Base-by-base conservation (phyloP, 2,888 invertebrate genomes). In the Leptopilina drosophilae region DNA sequence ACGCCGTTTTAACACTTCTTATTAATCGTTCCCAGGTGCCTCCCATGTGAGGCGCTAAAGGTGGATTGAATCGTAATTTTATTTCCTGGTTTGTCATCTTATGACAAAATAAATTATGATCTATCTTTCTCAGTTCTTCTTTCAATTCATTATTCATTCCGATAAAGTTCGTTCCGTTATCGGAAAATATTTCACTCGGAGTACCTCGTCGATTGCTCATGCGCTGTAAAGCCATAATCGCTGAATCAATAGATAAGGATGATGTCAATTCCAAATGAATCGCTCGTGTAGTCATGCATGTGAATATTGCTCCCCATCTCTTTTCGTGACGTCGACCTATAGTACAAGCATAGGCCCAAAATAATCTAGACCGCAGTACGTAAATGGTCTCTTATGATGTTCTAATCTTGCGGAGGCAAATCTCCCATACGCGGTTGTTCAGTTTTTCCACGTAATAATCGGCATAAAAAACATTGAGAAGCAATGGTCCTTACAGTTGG, bases 11-110 rank as follows among this genome's bases (percentile, higher is more conserved):
- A 0, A 81, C 79, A 11, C 69, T 62, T 0, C 84, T 66, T 9
- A 87, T 80, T 15, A 86, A 65, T 4, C 85, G 78, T 69, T 85
- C 85, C 86, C 85, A 87, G 20, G 85, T 85, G 7, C 64, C 64
- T 4, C 66, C 84, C 66, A 81, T 83, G 67, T 84, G 84, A 75
- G 85, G 85, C 11, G 82, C 64, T 1, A 79, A 81, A 15, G 84
- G 86, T 8, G 83, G 83, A 26, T 79, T 86, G 65, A 86, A 87
- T 5, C 75, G 66, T 85, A 83, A 86, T 73, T 82, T 77, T 0
- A 85, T 78, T 5, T 81, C 80, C 56, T 82, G 81, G 64, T 78
- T 77, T 42, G 78, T 59, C 46, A 77, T 79, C 42, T 67, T 82
- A 42, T 82, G 49, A 0, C 12, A 9, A 5, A 75, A 67, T 11